These are phyloP conservation scores for Stenolophus ochropezus DNA, from an alignment of 2,888 invertebrate genomes.

Conservation along the genomic window DNA sequence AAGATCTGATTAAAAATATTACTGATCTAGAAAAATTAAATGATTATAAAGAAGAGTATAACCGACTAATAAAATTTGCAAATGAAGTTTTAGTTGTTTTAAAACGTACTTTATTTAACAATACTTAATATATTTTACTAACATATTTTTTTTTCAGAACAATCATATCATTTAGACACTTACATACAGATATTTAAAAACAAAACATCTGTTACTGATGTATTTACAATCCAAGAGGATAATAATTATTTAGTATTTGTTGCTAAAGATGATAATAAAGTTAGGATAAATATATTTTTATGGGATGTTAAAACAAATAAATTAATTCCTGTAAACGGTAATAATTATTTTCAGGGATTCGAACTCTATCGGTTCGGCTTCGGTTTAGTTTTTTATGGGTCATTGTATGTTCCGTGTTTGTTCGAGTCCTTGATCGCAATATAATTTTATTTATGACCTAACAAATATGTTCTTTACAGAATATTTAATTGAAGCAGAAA, in stretches of 20 bases:
- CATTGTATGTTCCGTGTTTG: no score
- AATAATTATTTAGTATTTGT: slow-evolving; percentile 8
- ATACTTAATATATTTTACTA: slow-evolving; percentile 15
- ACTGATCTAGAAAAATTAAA: slow-evolving; percentile 65
- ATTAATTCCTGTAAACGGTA: neutral
- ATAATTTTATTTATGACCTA: no score
- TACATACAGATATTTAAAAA: slow-evolving; percentile 66
- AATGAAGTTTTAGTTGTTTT: slow-evolving; percentile 68
- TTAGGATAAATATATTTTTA: slow-evolving; percentile 1
- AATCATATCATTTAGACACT: slow-evolving; percentile 67
- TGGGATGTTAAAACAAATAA: slow-evolving; percentile 15
- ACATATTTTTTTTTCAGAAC: slow-evolving; percentile 65
- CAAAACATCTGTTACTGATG: slow-evolving; percentile 63
- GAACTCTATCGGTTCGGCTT: no score
- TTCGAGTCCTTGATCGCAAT: no score
- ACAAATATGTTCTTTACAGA: slow-evolving; percentile 6
- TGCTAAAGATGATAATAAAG: neutral
- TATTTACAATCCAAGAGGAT: slow-evolving; percentile 1
- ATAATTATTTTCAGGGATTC: no score
- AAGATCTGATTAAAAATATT: slow-evolving; percentile 67
- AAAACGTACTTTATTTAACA: slow-evolving; percentile 65
- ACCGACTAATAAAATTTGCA: slow-evolving; percentile 67
- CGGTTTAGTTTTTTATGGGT: no score
- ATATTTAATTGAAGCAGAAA: neutral
- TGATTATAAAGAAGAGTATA: slow-evolving; percentile 69